These are phyloP conservation scores for Athene noctua DNA, from an alignment of 2,113 vertebrate genomes.

Conservation along the genomic window DNA sequence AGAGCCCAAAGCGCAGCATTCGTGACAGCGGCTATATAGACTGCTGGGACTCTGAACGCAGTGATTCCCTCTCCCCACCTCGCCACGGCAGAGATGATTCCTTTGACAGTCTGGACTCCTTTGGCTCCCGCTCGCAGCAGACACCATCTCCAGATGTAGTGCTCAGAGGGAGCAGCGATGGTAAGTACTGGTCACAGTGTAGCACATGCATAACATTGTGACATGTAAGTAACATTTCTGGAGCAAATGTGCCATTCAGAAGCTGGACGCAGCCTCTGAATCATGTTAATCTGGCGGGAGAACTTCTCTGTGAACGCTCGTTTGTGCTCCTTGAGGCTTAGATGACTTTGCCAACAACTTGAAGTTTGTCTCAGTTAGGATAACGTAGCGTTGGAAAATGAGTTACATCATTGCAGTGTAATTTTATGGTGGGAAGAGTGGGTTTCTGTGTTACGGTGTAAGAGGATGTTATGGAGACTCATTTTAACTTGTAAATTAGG, in stretches of 20 bases:
- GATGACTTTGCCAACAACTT: conserved; percentile 13
- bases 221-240: neutral
- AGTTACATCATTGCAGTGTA: conserved; percentile 39
- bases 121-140: conserved; percentile 93
- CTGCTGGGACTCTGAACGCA: conserved; percentile 97
- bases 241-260: neutral
- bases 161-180: conserved; percentile 92
- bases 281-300: neutral
- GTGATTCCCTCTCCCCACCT: conserved; percentile 92
- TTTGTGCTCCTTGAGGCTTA: conserved; percentile 12
- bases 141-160: conserved; percentile 96
- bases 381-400: neutral
- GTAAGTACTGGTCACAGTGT: conserved; percentile 67
- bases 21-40: conserved; percentile 98
- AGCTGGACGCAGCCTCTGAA: neutral
- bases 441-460: conserved; percentile 17
- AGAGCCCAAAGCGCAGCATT: conserved; percentile 90
- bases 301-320: neutral
- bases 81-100: conserved; percentile 94
- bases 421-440: conserved; percentile 10
- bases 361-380: conserved; percentile 1
- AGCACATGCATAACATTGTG: neutral
- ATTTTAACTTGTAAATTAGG: conserved; percentile 32
- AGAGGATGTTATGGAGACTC: conserved; percentile 23
- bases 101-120: conserved; percentile 98